Conservation (phyloP, 2,797 vertebrate species). For the Cossypha polioptera region DNA sequence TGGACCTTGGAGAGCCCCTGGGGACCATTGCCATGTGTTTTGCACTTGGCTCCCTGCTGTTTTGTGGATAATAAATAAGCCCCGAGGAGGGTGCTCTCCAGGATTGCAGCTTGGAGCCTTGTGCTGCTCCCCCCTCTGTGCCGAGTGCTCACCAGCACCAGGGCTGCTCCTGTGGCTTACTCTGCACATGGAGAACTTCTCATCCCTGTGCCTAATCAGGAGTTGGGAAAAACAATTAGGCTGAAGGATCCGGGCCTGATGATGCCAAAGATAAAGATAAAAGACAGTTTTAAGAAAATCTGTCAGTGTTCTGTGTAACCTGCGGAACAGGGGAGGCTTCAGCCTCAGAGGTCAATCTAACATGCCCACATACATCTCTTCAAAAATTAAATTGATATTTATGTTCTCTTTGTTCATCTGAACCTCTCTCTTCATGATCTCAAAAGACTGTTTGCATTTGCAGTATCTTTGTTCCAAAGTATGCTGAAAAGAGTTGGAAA, state of each 20-base stretch:
- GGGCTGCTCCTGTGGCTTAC: neutral
- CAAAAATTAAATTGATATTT: neutral
- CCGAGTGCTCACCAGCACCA: neutral
- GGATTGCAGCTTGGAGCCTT: neutral
- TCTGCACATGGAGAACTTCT: neutral
- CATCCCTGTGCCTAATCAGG: neutral
- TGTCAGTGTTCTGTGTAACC: neutral
- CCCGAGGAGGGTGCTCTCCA: accelerated
- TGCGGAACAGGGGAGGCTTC: neutral
- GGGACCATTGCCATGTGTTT: neutral
- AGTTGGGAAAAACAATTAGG: neutral
- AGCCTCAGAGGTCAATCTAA: neutral
- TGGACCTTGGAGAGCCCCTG: neutral
- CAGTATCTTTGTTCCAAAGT: neutral
- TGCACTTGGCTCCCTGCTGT: neutral
- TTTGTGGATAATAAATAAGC: neutral
- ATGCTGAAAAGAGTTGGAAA: neutral
- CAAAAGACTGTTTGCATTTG: neutral
- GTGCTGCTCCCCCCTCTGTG: neutral
- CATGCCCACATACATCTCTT: neutral
- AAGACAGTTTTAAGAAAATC: neutral
- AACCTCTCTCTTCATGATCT: neutral
- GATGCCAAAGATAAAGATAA: neutral
- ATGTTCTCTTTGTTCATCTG: neutral
- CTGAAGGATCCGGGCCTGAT: neutral